phyloP scores from a whole-genome alignment of 2,888 invertebrate genomes.

The Sericinus montela region DNA sequence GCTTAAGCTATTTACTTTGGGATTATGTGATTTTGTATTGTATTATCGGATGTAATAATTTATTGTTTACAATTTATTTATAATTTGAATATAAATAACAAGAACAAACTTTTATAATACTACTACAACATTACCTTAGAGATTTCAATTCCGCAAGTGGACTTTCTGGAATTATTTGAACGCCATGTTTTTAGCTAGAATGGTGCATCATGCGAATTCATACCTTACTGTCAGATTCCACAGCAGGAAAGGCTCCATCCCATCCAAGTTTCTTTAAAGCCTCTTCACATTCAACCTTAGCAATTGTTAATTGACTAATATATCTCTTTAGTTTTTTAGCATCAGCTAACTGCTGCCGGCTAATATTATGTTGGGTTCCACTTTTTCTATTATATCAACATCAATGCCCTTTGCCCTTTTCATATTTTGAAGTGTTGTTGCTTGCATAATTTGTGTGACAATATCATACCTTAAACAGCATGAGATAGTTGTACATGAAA shows the following conservation, averaged over 20 bases:
- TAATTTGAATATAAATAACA: too few relatives aligned
- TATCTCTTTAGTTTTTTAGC: constrained; percentile 91
- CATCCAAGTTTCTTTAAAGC: constrained; percentile 86
- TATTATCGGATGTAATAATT: too few relatives aligned
- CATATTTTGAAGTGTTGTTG: constrained; percentile 93
- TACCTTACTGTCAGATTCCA: constrained; percentile 70
- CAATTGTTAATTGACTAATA: constrained; percentile 88
- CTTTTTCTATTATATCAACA: constrained; percentile 78
- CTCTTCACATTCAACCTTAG: constrained; percentile 89
- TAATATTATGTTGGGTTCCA: constrained; percentile 76
- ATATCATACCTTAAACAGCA: constrained; percentile 85
- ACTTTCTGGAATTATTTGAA: too few relatives aligned
- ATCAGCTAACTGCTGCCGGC: constrained; percentile 88
- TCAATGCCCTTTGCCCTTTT: constrained; percentile 91
- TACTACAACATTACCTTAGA: too few relatives aligned
- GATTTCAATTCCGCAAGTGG: too few relatives aligned
- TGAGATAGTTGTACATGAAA: too few relatives aligned
- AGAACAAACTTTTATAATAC: too few relatives aligned
- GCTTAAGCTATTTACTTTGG: too few relatives aligned
- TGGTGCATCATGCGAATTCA: background rate
- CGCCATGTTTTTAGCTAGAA: too few relatives aligned
- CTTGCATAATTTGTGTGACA: constrained; percentile 95
- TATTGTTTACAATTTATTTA: too few relatives aligned
- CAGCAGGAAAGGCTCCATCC: constrained; percentile 84
- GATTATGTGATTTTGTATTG: too few relatives aligned